Evolutionary conservation across 2,888 invertebrate species (phyloP).

Genomic region (Melanophora roralis): DNA sequence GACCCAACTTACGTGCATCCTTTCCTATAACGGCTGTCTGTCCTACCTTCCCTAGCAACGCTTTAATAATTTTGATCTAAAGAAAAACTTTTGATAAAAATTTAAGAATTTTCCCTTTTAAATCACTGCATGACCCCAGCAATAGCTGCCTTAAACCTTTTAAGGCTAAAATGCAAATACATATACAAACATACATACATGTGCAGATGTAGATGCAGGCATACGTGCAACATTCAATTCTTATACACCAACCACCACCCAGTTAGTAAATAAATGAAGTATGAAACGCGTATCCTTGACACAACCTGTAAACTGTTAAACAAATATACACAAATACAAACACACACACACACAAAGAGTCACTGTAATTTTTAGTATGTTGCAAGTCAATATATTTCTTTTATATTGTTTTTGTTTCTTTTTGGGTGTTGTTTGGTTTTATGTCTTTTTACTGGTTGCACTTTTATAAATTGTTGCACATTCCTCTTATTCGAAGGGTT

Average conservation of each 20-base stretch:
- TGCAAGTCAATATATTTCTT: conserved; percentile 53
- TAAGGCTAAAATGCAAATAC: conserved; percentile 1
- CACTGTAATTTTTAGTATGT: conserved; percentile 38
- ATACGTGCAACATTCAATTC: neutral
- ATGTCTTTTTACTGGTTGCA: conserved; percentile 59
- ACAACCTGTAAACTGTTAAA: conserved; percentile 51
- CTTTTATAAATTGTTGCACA: conserved; percentile 59
- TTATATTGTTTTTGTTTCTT: conserved; percentile 1
- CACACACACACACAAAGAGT: neutral
- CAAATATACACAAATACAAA: neutral
- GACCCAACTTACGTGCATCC: too few relatives aligned
- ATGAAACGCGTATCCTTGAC: conserved; percentile 57
- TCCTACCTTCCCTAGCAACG: too few relatives aligned
- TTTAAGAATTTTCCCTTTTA: too few relatives aligned
- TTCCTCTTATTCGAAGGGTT: conserved; percentile 24
- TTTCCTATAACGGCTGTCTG: too few relatives aligned
- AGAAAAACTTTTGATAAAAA: too few relatives aligned
- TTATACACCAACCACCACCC: conserved; percentile 25
- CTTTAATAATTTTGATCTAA: too few relatives aligned
- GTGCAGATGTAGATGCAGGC: too few relatives aligned
- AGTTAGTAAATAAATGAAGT: conserved; percentile 47
- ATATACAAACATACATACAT: neutral
- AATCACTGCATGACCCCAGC: too few relatives aligned
- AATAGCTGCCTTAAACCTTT: conserved; percentile 7
- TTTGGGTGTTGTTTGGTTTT: conserved; percentile 49